These are phyloP conservation scores for Drosophila robusta DNA, from an alignment of 2,888 invertebrate species.

Conservation along the genomic window DNA sequence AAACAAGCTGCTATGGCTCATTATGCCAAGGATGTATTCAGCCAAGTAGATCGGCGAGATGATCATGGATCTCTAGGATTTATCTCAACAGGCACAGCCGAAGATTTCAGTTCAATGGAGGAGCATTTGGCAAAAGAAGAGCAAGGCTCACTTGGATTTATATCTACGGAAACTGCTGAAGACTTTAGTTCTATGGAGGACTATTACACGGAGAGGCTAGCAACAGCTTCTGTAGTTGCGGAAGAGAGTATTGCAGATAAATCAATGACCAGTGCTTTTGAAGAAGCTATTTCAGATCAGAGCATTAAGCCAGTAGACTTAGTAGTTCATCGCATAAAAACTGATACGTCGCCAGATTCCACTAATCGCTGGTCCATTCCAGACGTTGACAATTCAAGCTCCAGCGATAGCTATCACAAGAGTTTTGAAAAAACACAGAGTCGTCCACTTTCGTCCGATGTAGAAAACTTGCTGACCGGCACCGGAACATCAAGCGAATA, in stretches of 20 bases:
- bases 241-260: constrained; percentile 49
- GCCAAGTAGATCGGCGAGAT: constrained; percentile 60
- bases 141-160: constrained; percentile 78
- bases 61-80: constrained; percentile 79
- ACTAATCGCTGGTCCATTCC: constrained; percentile 90
- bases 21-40: constrained; percentile 63
- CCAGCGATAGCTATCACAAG: constrained; percentile 95
- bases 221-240: constrained; percentile 66
- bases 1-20: constrained; percentile 72
- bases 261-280: constrained; percentile 61
- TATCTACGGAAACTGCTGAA: constrained; percentile 82
- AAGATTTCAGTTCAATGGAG: constrained; percentile 78
- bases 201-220: constrained; percentile 79
- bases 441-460: constrained; percentile 94
- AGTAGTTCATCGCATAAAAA: constrained; percentile 78
- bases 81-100: constrained; percentile 79
- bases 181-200: constrained; percentile 84
- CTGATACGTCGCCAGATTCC: constrained; percentile 85
- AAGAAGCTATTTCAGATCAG: constrained; percentile 72
- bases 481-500: constrained; percentile 90
- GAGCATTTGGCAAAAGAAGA: constrained; percentile 77
- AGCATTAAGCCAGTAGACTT: constrained; percentile 76
- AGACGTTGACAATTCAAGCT: constrained; percentile 94
- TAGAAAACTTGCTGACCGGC: constrained; percentile 90
- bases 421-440: constrained; percentile 93